Base-by-base conservation (phyloP, 2,113 vertebrate species). In the Microtus oregoni region DNA sequence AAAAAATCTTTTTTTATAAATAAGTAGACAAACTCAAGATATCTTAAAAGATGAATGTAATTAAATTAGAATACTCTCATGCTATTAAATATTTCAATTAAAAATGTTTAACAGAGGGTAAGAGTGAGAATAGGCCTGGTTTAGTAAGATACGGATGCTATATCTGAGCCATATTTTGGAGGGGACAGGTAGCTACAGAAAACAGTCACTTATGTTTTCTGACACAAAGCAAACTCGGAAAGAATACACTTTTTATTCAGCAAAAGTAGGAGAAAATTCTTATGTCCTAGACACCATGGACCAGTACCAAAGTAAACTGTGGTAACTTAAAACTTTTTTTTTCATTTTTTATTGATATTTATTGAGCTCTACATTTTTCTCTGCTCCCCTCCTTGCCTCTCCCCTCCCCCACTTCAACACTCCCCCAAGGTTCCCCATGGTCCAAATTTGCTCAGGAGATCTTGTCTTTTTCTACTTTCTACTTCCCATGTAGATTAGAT, bases 1-100 rank as follows among this genome's bases (percentile, higher is more conserved):
- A 35, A n/a, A 47, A 82, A 47, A 90, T 61, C 50, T 63, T 52
- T n/a, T 97, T 86, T 94, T 83, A 81, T 41, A 86, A 95, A 94
- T 52, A 90, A 90, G 83, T 2, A 11, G 50, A 50, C 15, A 14
- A 77, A 73, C 50, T 77, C 79, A 91, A 94, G 90, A 52, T 9
- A 79, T 77, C 72, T 82, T 77, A 73, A 55, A 72, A 96, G 44
- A 35, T n/a, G 38, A 77, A 41, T 22, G 19, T 55, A 55, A 93
- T 22, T 86, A 77, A 88, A 55, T 82, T 50, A 77, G 44, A 91
- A 22, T 55, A 14, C 47, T 72, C 24, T 81, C 35, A 20, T 30
- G 58, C 68, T 95, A 50, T 76, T 67, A 91, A 86, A 81, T 30
- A 86, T 75, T 90, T 83, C 12, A 3, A 20, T 77, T 19, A 67